phyloP scores from a whole-genome alignment of 37 sponge, comb jelly and placozoan species.

The Hormiphora californensis region DNA sequence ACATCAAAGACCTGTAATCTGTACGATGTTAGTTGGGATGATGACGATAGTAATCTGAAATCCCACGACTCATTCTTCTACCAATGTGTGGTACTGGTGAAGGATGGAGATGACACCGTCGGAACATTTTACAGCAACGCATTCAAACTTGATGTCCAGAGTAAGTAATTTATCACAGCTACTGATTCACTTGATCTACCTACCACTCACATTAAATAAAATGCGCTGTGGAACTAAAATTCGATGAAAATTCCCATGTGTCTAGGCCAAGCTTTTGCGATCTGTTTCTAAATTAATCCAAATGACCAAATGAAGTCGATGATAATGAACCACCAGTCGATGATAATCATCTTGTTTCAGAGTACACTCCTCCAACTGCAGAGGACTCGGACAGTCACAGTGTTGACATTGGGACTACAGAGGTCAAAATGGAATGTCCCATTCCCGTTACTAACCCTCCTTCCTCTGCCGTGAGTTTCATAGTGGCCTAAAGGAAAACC shows the following conservation, averaged over 20 bases:
- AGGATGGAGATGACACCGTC: background rate
- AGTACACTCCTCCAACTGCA: background rate
- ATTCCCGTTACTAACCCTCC: background rate
- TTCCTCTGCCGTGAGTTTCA: background rate
- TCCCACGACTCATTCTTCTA: background rate
- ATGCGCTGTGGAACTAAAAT: too few relatives aligned
- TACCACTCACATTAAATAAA: too few relatives aligned
- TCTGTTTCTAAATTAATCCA: too few relatives aligned
- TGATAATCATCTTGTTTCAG: background rate
- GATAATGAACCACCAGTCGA: too few relatives aligned
- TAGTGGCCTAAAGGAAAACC: too few relatives aligned
- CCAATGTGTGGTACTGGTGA: conserved; percentile 27
- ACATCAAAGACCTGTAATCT: background rate
- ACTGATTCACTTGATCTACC: too few relatives aligned
- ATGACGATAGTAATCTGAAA: background rate
- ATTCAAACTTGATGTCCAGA: background rate
- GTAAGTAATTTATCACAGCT: background rate
- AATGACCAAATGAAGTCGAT: too few relatives aligned
- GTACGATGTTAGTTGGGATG: background rate
- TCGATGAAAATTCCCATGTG: too few relatives aligned
- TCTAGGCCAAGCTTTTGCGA: too few relatives aligned
- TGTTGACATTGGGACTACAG: background rate
- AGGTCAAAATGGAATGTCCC: background rate
- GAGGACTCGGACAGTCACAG: too few relatives aligned
- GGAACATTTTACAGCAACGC: background rate